Base-by-base conservation (phyloP, 2,888 invertebrate genomes). In the Chrysolina haemoptera region DNA sequence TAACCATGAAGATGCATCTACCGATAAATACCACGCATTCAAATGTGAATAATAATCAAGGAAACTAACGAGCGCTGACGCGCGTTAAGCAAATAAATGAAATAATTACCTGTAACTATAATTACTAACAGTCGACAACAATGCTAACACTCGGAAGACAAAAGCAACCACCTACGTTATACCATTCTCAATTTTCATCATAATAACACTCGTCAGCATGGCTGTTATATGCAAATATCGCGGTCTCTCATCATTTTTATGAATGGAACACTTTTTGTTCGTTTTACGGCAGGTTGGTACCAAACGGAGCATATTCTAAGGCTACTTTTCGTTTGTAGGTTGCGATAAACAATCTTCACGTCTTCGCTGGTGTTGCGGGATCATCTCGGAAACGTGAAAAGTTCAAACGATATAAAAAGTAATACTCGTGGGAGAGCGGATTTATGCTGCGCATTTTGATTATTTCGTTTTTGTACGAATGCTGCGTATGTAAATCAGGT, bases 401-500 rank as follows among this genome's bases (percentile, higher is more conserved):
- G 82, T 82, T 82, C 82, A 82, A 80, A 81, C 71, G 81, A 76
- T 80, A 82, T 81, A 82, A 82, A 82, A 81, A 82, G 75, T 81
- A 80, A 80, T 80, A 82, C 79, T 82, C 83, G 83, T 83, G 83
- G 83, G 83, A 82, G 80, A 82, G 68, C 70, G 65, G 50, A 63
- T 65, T 71, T 62, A 75, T 76, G 70, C 68, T 55, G 70, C 67
- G 76, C 76, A 76, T 76, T 71, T 64, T 76, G 76, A 76, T 76
- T 66, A 65, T 73, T 71, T 75, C 16, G 48, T 27, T 68, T 50
- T 48, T 35, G 14, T 59, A 59, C 59, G 66, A 74, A 71, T 71
- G 67, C 67, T 71, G 71, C 62, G 64, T 74, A 74, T 71, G 71
- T 68, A 68, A 71, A 75, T 69, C 62, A 35, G 50, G 63, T 74